These are phyloP conservation scores for Ptychoptera contaminata DNA, from an alignment of 2,888 invertebrate genomes.

Conservation along the genomic window DNA sequence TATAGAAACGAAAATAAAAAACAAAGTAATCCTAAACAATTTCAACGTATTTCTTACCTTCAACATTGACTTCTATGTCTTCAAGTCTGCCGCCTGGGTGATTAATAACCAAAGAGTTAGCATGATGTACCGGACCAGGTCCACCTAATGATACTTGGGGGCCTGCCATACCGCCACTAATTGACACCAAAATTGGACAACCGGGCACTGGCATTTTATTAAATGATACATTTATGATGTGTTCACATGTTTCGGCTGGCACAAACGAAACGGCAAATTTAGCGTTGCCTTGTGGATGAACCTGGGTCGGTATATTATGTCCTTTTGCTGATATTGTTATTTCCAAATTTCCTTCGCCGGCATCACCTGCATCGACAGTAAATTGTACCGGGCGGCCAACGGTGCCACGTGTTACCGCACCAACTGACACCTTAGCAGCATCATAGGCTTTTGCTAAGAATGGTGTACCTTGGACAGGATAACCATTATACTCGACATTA, in stretches of 20 bases:
- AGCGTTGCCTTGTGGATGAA: conserved; percentile 76
- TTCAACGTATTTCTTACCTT: conserved; percentile 49
- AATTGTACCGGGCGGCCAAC: conserved; percentile 89
- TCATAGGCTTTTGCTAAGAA: conserved; percentile 88
- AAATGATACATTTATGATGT: conserved; percentile 92
- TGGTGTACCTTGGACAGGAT: conserved; percentile 76
- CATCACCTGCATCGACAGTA: conserved; percentile 88
- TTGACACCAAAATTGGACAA: conserved; percentile 79
- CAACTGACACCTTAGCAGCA: conserved; percentile 71
- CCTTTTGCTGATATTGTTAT: conserved; percentile 91
- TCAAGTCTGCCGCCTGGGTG: conserved; percentile 79
- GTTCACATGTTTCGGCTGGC: conserved; percentile 85
- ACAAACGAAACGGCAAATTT: conserved; percentile 90
- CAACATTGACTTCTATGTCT: conserved; percentile 91
- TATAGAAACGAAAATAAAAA: not conserved
- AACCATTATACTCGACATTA: conserved; percentile 80
- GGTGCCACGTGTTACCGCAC: conserved; percentile 61
- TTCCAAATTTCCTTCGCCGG: conserved; percentile 94
- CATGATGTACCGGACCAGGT: conserved; percentile 53
- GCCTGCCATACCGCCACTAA: conserved; percentile 46
- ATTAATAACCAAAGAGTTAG: conserved; percentile 55
- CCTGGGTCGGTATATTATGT: conserved; percentile 88
- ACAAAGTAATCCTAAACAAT: not conserved
- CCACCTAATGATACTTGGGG: conserved; percentile 57
- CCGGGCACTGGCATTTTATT: conserved; percentile 79